Conservation (phyloP, 2,797 vertebrate genomes). For the Argyrosomus regius region DNA sequence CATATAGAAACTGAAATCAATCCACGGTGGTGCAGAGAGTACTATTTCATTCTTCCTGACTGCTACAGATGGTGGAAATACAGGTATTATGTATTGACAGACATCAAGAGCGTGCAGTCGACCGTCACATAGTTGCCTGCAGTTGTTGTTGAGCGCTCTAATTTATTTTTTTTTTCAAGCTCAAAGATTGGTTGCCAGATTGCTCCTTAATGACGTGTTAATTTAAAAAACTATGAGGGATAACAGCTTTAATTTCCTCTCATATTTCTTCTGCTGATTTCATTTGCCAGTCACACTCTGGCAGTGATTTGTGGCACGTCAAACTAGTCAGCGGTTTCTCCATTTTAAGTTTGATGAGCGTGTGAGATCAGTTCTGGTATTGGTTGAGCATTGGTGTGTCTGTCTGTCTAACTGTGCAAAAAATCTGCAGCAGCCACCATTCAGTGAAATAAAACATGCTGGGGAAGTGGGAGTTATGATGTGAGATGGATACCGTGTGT, state of each 20-base stretch:
- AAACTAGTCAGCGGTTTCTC: background rate
- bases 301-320: background rate
- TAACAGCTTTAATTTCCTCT: constrained; percentile 5
- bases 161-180: background rate
- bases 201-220: constrained; percentile 9
- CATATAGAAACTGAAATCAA: background rate
- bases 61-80: constrained; percentile 9
- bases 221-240: constrained; percentile 15
- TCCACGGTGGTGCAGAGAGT: background rate
- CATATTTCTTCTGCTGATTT: constrained; percentile 5
- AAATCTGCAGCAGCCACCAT: background rate
- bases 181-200: background rate
- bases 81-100: constrained; percentile 13
- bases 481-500: constrained; percentile 2
- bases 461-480: background rate
- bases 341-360: constrained; percentile 20
- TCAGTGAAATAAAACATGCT: background rate
- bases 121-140: background rate
- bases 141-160: background rate
- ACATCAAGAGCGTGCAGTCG: background rate
- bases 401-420: constrained; percentile 17
- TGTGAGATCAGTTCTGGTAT: background rate
- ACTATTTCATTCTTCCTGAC: background rate
- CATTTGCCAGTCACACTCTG: constrained; percentile 9
- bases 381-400: background rate